Base-by-base conservation (phyloP, 2,113 vertebrate genomes). In the Daubentonia madagascariensis region DNA sequence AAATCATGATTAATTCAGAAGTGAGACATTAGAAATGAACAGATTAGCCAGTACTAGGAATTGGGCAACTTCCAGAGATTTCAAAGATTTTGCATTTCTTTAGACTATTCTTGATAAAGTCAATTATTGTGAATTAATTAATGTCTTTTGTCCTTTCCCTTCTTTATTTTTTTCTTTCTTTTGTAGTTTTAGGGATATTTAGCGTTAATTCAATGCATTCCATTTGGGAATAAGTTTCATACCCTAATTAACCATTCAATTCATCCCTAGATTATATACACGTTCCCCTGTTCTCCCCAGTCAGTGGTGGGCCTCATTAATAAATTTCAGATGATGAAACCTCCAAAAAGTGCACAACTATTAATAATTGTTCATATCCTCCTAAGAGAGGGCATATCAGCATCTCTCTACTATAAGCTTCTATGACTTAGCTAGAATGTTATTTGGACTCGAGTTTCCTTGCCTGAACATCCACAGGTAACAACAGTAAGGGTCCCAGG, bases 11-110 rank as follows among this genome's bases (percentile, higher is more conserved):
- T 91, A 97, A 52, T 86, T 96, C 80, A 97, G 73, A 97, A 98
- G 81, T 78, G 81, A 97, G 91, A 97, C 86, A 97, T 98, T 57
- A 97, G 97, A 96, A 87, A 98, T 97, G 96, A 98, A 97, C 80
- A 97, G 96, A 97, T 96, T 73, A 98, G 95, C 75, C 59, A 68
- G 48, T 68, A 72, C 22, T 59, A 90, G 59, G 16, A 97, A 97
- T 70, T 92, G 72, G 88, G 75, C 65, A 94, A 1, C 40, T 86
- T 96, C 76, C 8, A 40, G 86, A 84, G 83, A 87, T 79, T 97
- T 98, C 97, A 96, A 97, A 96, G 81, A 78, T 80, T 83, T 96
- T 86, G 52, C n/a, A 23, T 78, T 97, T 97, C 95, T 97, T 89
- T 79, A 96, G 93, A 97, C 4, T 18, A 65, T 67, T 89, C 43